Percentiles rank a stretch among this genome's conserved stretches.
Evolutionary conservation across 1,140 invertebrate species (phyloP).

Genomic region (Protaetia brevitarsis): DNA sequence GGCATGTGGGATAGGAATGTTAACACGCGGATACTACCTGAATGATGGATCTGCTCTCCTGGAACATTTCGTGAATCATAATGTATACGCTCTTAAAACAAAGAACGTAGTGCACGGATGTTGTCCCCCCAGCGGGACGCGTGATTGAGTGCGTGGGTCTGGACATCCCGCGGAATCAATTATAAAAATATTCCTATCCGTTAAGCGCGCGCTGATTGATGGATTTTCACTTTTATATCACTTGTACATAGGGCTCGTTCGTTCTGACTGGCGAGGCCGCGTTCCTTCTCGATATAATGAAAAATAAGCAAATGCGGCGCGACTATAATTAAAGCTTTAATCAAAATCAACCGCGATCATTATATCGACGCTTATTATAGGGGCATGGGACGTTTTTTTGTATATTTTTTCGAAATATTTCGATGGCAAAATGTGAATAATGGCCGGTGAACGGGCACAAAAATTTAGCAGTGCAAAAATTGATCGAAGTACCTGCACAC

Average conservation of each 20-base stretch:
- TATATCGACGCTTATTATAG: not conserved
- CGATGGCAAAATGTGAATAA: not conserved
- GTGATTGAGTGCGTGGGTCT: conserved; percentile 29
- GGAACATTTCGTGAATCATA: conserved; percentile 30
- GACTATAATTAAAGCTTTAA: conserved; percentile 17
- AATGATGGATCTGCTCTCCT: conserved; percentile 26
- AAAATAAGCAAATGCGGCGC: conserved; percentile 6
- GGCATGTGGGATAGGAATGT: conserved; percentile 28
- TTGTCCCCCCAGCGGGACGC: conserved; percentile 26
- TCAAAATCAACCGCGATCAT: not conserved
- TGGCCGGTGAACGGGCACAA: not conserved
- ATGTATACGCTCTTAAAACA: conserved; percentile 26
- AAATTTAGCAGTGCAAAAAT: not conserved
- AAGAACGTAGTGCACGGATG: conserved; percentile 26
- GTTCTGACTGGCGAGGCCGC: no score
- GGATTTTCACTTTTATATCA: conserved; percentile 19
- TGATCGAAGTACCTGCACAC: not conserved
- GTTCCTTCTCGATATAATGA: conserved; percentile 3
- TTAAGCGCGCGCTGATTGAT: conserved; percentile 17
- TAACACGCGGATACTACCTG: conserved; percentile 25
- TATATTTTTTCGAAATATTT: no score
- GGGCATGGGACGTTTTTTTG: not conserved
- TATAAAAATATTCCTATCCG: conserved; percentile 22
- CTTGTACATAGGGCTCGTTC: conserved; percentile 7
- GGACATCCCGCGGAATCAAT: conserved; percentile 30